A percentile compares a stretch with the other conserved stretches of the same genome.
phyloP scores from a whole-genome alignment of 1,140 invertebrate genomes.

The Odontomachus brunneus region DNA sequence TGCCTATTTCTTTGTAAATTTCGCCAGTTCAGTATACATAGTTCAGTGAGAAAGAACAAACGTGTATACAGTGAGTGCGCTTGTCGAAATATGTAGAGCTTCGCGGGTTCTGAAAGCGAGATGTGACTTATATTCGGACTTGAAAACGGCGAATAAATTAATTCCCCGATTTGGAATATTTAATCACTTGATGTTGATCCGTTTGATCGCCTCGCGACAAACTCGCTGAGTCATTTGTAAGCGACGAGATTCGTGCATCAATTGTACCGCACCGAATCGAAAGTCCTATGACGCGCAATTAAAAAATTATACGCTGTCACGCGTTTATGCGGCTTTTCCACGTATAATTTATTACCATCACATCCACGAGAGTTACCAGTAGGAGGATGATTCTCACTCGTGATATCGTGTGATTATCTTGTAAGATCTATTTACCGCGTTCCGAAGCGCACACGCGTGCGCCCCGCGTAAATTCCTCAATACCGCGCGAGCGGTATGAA shows the following conservation, averaged over 20 bases:
- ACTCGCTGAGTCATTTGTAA: not conserved
- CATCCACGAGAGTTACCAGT: not conserved
- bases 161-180: not conserved
- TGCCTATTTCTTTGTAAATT: too few relatives aligned
- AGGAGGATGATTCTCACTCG: constrained; percentile 4
- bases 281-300: constrained; percentile 1
- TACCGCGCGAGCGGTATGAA: constrained; percentile 16
- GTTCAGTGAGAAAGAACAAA: too few relatives aligned
- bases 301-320: constrained; percentile 22
- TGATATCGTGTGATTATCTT: constrained; percentile 41
- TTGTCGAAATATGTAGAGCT: not conserved
- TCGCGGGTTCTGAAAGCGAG: not conserved
- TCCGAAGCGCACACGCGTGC: constrained; percentile 16
- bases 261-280: constrained; percentile 5
- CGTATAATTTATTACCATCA: constrained; percentile 34
- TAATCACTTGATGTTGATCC: not conserved
- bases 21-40: too few relatives aligned
- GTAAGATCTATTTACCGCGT: constrained; percentile 28
- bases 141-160: not conserved
- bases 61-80: too few relatives aligned
- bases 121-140: not conserved
- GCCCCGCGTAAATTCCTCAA: constrained; percentile 33
- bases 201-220: not conserved
- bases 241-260: not conserved
- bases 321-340: not conserved